phyloP scores from a whole-genome alignment of 2,888 invertebrate genomes.

The Drosophila neoperkinsi region DNA sequence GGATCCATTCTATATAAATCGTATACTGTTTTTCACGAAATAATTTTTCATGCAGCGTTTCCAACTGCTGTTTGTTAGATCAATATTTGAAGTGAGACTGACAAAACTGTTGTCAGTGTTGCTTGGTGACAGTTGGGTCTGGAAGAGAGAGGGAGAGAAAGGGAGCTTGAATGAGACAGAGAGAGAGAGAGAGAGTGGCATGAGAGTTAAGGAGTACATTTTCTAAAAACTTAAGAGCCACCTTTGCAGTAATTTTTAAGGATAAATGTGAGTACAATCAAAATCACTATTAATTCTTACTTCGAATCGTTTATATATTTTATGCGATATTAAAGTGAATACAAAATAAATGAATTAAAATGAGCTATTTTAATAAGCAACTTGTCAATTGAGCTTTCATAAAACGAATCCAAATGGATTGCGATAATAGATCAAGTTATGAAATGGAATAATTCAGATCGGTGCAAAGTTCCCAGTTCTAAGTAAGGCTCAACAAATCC shows the following conservation, averaged over 20 bases:
- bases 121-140: constrained; percentile 12
- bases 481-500: not conserved
- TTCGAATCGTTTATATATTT: not conserved
- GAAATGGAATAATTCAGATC: not conserved
- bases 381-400: not conserved
- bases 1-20: constrained; percentile 54
- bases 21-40: not conserved
- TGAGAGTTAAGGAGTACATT: not conserved
- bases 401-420: not conserved
- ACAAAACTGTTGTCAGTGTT: constrained; percentile 14
- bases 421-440: not conserved
- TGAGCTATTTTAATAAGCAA: no score
- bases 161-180: not conserved
- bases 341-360: no score
- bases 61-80: constrained; percentile 26
- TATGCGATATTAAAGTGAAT: no score
- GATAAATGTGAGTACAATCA: not conserved
- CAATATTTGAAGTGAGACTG: constrained; percentile 14
- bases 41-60: constrained; percentile 3
- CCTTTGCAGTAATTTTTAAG: not conserved
- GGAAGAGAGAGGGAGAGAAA: no score
- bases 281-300: no score
- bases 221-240: not conserved
- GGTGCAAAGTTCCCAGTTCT: no score
- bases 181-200: not conserved